Conservation (phyloP, 1,140 invertebrate species). For the Microplitis demolitor region DNA sequence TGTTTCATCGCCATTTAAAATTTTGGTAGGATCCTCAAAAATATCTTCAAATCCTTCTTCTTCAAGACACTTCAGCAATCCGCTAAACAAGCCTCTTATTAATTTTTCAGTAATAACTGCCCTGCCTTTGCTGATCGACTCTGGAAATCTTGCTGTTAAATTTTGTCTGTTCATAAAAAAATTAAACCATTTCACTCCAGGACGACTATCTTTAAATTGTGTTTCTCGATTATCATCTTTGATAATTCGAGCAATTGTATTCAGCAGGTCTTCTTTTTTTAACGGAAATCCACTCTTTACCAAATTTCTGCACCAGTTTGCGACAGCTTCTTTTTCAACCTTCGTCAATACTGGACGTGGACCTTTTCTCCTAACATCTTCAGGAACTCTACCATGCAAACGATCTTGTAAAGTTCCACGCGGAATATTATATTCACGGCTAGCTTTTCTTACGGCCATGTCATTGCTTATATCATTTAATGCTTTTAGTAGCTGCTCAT, state of each 20-base stretch:
- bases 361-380: constrained; percentile 25
- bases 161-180: not conserved
- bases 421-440: constrained; percentile 8
- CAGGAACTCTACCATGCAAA: constrained; percentile 27
- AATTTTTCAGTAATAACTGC: constrained; percentile 1
- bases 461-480: not conserved
- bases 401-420: constrained; percentile 32
- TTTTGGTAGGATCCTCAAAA: constrained; percentile 24
- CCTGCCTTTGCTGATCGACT: not conserved
- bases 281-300: constrained; percentile 34
- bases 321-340: constrained; percentile 28
- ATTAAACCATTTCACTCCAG: not conserved
- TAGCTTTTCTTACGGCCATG: not conserved
- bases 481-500: not conserved
- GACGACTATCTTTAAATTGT: constrained; percentile 27
- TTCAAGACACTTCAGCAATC: constrained; percentile 37
- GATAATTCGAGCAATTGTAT: constrained; percentile 15
- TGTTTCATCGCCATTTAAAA: constrained; percentile 42
- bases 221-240: constrained; percentile 23
- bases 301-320: constrained; percentile 23
- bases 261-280: constrained; percentile 27
- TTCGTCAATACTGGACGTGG: constrained; percentile 23
- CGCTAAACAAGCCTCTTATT: constrained; percentile 40
- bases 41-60: constrained; percentile 24
- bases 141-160: not conserved